Conservation (phyloP, 2,797 vertebrate species). For the Oreochromis grahami region DNA sequence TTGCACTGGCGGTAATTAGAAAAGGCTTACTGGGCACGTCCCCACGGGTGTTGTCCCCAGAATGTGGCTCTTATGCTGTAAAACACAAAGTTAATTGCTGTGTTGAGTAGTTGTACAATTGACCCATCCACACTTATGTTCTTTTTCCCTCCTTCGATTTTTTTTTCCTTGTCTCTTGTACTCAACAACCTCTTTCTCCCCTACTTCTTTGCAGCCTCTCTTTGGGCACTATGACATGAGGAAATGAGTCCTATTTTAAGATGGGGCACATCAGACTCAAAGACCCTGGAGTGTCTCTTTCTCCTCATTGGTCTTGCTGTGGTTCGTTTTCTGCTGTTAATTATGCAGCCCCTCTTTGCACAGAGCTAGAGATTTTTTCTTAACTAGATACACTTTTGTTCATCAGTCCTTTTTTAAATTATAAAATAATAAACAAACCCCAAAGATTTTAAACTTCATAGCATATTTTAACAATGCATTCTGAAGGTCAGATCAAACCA, state of each 20-base stretch:
- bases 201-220: neutral
- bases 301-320: neutral
- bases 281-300: neutral
- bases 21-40: conserved; percentile 44
- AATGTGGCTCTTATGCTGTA: conserved; percentile 23
- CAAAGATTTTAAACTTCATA: neutral
- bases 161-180: neutral
- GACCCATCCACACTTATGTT: neutral
- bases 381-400: neutral
- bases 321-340: neutral
- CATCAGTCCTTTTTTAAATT: neutral
- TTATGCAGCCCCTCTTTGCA: neutral
- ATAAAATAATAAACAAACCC: neutral
- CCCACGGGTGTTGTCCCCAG: conserved; percentile 20
- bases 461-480: neutral
- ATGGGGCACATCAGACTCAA: neutral
- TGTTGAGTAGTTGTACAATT: conserved; percentile 21
- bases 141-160: neutral
- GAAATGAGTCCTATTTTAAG: conserved; percentile 25
- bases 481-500: neutral
- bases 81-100: conserved; percentile 43
- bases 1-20: conserved; percentile 56
- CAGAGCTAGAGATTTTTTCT: neutral
- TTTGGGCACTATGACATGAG: neutral
- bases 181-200: neutral